These are phyloP conservation scores for Paragorgia papillata DNA, from an alignment of 92 coral and sea anemone species.

Conservation along the genomic window DNA sequence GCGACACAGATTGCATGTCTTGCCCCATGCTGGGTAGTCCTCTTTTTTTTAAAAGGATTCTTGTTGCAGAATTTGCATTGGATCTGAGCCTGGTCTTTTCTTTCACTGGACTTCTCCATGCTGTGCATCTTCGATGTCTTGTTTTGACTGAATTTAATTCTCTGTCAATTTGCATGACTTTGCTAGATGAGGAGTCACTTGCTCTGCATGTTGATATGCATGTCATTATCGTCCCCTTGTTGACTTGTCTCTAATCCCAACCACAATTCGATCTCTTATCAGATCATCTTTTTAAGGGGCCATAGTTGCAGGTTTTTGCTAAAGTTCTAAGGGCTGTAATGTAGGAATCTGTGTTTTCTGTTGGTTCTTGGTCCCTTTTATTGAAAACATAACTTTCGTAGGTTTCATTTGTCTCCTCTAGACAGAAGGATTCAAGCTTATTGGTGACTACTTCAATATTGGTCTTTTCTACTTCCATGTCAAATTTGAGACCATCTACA, in stretches of 20 bases:
- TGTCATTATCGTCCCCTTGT: too few relatives aligned
- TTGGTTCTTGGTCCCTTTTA: conserved; percentile 60
- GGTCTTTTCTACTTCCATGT: conserved; percentile 30
- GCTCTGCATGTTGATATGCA: too few relatives aligned
- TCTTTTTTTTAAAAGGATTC: too few relatives aligned
- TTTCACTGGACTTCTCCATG: too few relatives aligned
- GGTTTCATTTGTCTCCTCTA: conserved; percentile 67
- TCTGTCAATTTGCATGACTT: too few relatives aligned
- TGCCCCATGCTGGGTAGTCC: too few relatives aligned
- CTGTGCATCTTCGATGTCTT: too few relatives aligned
- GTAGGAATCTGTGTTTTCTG: conserved; percentile 65
- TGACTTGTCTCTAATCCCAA: conserved; percentile 35
- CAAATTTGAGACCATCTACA: conserved; percentile 58
- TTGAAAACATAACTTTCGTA: conserved; percentile 63
- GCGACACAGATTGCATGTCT: too few relatives aligned
- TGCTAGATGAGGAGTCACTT: too few relatives aligned
- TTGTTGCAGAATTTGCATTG: too few relatives aligned
- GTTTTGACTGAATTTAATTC: too few relatives aligned
- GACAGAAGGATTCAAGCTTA: conserved; percentile 57
- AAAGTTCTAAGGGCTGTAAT: conserved; percentile 62
- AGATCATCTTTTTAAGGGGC: conserved; percentile 53
- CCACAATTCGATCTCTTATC: conserved; percentile 54
- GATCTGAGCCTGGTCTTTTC: too few relatives aligned
- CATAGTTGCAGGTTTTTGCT: conserved; percentile 67
- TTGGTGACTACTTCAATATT: conserved; percentile 53